These are phyloP conservation scores for Sphaerodactylus townsendi DNA, from an alignment of 2,113 vertebrate genomes.

Conservation along the genomic window DNA sequence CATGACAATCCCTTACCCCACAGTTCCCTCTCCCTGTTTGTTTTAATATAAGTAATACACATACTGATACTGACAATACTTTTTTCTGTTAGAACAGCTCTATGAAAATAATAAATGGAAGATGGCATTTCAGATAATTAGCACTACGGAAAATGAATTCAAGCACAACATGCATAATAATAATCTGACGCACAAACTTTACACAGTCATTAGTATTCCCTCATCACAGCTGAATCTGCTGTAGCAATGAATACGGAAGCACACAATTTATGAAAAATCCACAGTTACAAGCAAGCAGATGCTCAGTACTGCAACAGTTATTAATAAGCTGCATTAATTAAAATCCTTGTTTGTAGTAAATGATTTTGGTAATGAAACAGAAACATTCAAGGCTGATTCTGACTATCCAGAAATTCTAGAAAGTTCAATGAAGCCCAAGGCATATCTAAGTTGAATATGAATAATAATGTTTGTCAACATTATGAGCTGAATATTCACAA, in stretches of 20 bases:
- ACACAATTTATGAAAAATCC: not conserved
- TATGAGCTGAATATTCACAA: not conserved
- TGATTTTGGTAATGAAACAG: conserved; percentile 13
- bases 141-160: not conserved
- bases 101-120: not conserved
- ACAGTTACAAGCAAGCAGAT: not conserved
- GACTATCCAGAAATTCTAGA: not conserved
- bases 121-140: not conserved
- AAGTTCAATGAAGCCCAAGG: not conserved
- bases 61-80: not conserved
- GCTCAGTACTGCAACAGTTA: not conserved
- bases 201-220: not conserved
- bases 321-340: conserved; percentile 21
- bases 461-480: not conserved
- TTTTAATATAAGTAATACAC: not conserved
- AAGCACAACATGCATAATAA: not conserved
- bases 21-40: not conserved
- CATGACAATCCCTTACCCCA: not conserved
- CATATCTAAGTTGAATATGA: not conserved
- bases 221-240: not conserved
- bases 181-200: not conserved
- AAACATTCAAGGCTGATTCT: not conserved
- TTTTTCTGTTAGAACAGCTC: not conserved
- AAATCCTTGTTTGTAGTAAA: conserved; percentile 21
- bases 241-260: not conserved